Base-by-base conservation (phyloP, 2,113 vertebrate species). In the Canis aureus region DNA sequence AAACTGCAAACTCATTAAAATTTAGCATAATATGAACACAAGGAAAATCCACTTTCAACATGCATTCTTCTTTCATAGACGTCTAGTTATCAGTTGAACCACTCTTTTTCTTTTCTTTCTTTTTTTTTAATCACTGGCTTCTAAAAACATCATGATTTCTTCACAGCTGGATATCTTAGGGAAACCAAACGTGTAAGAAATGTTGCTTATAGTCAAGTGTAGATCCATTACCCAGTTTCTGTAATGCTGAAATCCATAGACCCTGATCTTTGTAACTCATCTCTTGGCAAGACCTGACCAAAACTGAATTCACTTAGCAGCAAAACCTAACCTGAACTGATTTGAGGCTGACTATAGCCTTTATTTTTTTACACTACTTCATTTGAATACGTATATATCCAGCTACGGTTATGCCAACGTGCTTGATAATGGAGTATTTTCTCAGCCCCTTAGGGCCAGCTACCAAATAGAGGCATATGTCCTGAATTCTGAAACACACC, bases 71-170 rank as follows among this genome's bases (percentile, higher is more conserved):
- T 69, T 53, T 60, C 51, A 11, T 9, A 76, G 25, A 15, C 35
- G 11, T 60, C 43, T 11, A 83, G 27, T 81, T 29, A 62, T 57
- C 22, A 71, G 20, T 80, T 22, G 80, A 76, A 60, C 11, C 29
- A 43, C 32, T 91, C 60, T 19, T 62, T 49, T 15, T 49, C 3
- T 27, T 43, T 76, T 88, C 82, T 92, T 88, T 55, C 38, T 29
- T 23, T 88, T 59, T 83, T 76, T 53, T 60, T 43, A 79, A 67
- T 76, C 35, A 94, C 17, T 38, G 6, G 11, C 27, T 89, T 66
- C 84, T 87, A 22, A 71, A 94, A 84, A 93, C 96, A 94, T 67
- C 19, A n/a, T 49, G 23, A 89, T 57, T 62, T 87, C 85, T 90
- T 27, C 43, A 27, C 16, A 81, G 43, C 49, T 94, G 38, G 11